Base-by-base conservation (phyloP, 2,888 invertebrate genomes). In the Pristionchus mayeri region DNA sequence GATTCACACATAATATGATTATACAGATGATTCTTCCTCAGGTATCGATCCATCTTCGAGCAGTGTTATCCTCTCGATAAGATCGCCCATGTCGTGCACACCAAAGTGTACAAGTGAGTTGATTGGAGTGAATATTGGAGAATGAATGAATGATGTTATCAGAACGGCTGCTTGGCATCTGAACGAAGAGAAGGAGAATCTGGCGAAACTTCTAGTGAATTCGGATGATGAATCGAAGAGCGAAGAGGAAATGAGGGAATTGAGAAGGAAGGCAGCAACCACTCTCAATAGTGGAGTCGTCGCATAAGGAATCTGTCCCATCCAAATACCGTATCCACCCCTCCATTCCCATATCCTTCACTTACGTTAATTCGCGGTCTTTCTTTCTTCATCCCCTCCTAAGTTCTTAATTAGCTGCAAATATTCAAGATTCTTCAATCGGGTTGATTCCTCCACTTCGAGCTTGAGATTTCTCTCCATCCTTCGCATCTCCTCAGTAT, bases 141-240 rank as follows among this genome's bases (percentile, higher is more conserved):
- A 37, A 85, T 71, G 40, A n/a, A 44, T 84, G 0, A 11, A 2
- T 37, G 54, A 40, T n/a, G 44, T 2, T 6, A 52, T 1, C 82
- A 91, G 91, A 85, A 91, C 90, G 16, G 91, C 91, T 30, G 90
- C 91, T 11, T 91, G 91, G 91, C 92, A 92, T 79, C 84, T 89
- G 60, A 84, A 84, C 40, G 91, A 91, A 27, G 92, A 92, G 85
- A 91, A 92, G 85, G 91, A 91, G 86, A 91, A 82, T 63, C 30
- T 82, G 63, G 81, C 48, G 3, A 82, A 82, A 24, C 21, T 63
- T 21, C 7, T 82, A 16, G 71, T 50, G 34, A 75, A 71, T 50
- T 52, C 71, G 1, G 80, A 57, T 40, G 80, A 52, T 24, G 80
- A 80, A 57, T 44, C 71, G 44, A 57, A 80, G 27, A 80, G 34